Evolutionary conservation across 1,140 invertebrate species (phyloP), one percentile per base, ranked within the genome.

Genomic region (Uloborus diversus): DNA sequence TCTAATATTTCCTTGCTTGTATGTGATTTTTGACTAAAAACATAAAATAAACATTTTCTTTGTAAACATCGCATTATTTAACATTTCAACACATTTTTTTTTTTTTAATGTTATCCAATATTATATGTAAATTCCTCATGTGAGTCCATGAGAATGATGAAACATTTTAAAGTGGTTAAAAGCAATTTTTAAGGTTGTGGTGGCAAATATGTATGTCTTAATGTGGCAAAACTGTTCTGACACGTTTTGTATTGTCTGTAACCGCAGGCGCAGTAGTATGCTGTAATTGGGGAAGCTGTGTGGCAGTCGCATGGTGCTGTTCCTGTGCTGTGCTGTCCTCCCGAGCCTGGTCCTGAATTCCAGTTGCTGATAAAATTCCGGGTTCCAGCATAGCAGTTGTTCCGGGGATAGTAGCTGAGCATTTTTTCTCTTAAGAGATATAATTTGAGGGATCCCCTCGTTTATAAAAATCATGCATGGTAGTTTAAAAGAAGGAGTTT

Each of bases 221-320:
- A 33, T 68, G 4, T 64, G 23, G 30, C 17, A 66, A 78, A 65
- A 42, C n/a, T 28, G 27, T 61, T 65, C 76, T 79, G 76, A 79
- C 56, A 69, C 25, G 27, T 79, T 79, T 79, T 79, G 65, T 79
- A 79, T 79, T 79, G 76, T 79, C 76, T 79, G 76, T 79, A 79
- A 79, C 76, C 76, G 69, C 76, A 79, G 76, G 76, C 76, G 76
- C 76, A 68, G 76, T 79, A 79, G 76, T 69, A 79, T 68, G 76
- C 76, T 79, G 76, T 79, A 78, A 78, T n/a, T 76, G 73, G 76
- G 59, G 65, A 79, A 53, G n/a, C n/a, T n/a, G 64, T 68, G 76
- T 79, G 76, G 62, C 76, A 79, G 76, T 69, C 37, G 61, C 76
- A 61, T 69, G 47, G 66, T 53, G 27, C 30, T 59, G 76, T 47